Base-by-base conservation (phyloP, 2,888 invertebrate species). In the Ophioninae sp. region DNA sequence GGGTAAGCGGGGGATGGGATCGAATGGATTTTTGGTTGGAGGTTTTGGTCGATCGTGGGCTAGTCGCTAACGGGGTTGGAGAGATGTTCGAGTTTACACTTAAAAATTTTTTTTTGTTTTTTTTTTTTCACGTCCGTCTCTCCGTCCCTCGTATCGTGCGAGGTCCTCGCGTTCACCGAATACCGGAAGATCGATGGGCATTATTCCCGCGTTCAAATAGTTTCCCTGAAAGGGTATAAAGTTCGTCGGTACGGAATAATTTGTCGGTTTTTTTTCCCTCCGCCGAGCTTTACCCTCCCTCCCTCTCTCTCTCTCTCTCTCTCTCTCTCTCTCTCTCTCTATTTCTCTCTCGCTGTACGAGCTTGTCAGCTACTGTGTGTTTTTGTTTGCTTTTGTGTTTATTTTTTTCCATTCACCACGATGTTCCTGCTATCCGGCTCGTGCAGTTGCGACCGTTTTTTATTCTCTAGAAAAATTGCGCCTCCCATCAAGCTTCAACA, bases 141-240 rank as follows among this genome's bases (percentile, higher is more conserved):
- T 41, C 71, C 68, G 69, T 79, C 75, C 51, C 81, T 78, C 67
- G 75, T 79, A 82, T 81, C 79, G 80, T 73, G 72, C 64, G 81
- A 69, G 76, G 74, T 73, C 82, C 74, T 78, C 79, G 79, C 39
- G 44, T 80, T 83, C 85, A 81, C 77, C 78, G 77, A 83, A 84
- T 81, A 76, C 79, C 86, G 84, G 86, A 88, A 89, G 90, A 90
- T 90, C 88, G 88, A 89, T 90, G 88, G 85, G 87, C 87, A 89
- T 88, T 89, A 88, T 90, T 89, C 87, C 86, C 83, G 75, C 82
- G 85, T 86, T 87, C 85, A 86, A 88, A 88, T 89, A 89, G 88
- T 90, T 89, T 88, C 81, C 85, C 86, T 85, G 87, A 65, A 84
- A 83, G 79, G 86, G 86, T 78, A 86, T 75, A 88, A 88, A 88